Evolutionary conservation across 2,888 invertebrate species (phyloP).

Genomic region (Hecatera dysodea): DNA sequence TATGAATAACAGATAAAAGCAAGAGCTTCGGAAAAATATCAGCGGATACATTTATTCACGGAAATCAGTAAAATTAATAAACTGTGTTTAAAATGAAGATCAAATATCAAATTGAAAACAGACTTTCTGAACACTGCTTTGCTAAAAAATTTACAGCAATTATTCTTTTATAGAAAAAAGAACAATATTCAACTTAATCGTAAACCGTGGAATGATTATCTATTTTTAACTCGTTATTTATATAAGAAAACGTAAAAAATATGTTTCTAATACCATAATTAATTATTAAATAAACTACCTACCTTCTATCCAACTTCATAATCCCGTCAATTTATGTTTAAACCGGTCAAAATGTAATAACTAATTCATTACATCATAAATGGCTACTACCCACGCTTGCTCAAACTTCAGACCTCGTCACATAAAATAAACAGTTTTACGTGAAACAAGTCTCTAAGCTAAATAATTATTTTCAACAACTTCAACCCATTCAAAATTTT

Average conservation of each 20-base stretch:
- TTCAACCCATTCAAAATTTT: constrained; percentile 45
- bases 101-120: not conserved
- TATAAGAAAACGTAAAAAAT: too few species aligned
- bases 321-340: not conserved
- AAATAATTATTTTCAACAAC: constrained; percentile 41
- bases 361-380: constrained; percentile 19
- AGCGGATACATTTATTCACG: too few species aligned
- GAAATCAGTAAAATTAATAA: not conserved
- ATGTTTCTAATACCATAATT: too few species aligned
- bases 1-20: constrained; percentile 27
- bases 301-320: not conserved
- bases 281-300: not conserved
- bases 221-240: too few species aligned
- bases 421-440: constrained; percentile 28
- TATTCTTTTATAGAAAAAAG: not conserved
- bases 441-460: constrained; percentile 18
- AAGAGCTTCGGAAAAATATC: too few species aligned
- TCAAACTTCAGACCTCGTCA: constrained; percentile 3
- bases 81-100: not conserved
- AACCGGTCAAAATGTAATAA: constrained; percentile 26
- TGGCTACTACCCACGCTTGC: constrained; percentile 7
- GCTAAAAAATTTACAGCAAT: too few species aligned
- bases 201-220: not conserved
- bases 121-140: too few species aligned
- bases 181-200: not conserved